Conservation (phyloP, 1,140 invertebrate genomes). For the Neodiprion lecontei region DNA sequence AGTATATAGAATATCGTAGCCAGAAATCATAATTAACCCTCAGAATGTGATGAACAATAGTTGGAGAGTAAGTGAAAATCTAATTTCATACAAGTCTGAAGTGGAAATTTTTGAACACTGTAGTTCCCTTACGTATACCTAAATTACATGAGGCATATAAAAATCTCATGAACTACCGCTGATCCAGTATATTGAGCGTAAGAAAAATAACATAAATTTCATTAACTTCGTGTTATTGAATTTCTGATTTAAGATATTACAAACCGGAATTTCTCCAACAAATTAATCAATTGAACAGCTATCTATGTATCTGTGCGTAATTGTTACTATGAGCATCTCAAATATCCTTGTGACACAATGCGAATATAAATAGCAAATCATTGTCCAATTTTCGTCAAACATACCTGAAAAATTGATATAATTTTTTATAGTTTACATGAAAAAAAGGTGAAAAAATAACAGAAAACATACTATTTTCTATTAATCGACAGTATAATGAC, state of each 20-base stretch:
- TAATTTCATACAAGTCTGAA: background rate
- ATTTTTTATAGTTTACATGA: conserved; percentile 23
- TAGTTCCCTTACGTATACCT: background rate
- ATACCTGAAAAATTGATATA: background rate
- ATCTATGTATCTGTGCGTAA: background rate
- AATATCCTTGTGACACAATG: too few relatives aligned
- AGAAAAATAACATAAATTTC: background rate
- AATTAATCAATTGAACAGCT: background rate
- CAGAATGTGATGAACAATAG: conserved; percentile 23
- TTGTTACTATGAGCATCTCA: too few relatives aligned
- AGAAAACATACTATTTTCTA: background rate
- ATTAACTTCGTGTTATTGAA: too few relatives aligned
- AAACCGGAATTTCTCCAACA: background rate
- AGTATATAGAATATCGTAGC: conserved; percentile 17
- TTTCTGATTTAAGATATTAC: background rate
- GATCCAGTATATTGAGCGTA: background rate
- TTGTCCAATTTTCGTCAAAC: too few relatives aligned
- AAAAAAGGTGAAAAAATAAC: background rate
- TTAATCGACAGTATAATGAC: conserved; percentile 13
- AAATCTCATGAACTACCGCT: background rate
- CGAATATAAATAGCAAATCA: too few relatives aligned
- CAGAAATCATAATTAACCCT: conserved; percentile 22
- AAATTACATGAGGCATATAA: too few relatives aligned
- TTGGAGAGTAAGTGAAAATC: conserved; percentile 15
- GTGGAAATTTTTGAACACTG: background rate